phyloP scores from a whole-genome alignment of 2,888 invertebrate species.

The Chorisops tibialis region DNA sequence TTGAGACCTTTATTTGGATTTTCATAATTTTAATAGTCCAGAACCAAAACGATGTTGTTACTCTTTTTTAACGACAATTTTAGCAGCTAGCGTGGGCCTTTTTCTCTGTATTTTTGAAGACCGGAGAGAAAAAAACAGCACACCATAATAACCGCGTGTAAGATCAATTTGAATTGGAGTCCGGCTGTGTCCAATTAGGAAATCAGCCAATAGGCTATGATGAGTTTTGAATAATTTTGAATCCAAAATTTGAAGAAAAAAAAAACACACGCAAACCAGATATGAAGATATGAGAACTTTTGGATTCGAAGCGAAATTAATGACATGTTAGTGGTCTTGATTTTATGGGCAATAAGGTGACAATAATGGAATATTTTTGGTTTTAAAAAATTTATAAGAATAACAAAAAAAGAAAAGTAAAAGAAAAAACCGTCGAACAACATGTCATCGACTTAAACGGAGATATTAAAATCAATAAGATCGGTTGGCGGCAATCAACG shows the following conservation, averaged over 20 bases:
- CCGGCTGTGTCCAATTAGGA: slow-evolving; percentile 4
- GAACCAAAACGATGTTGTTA: slow-evolving; percentile 21
- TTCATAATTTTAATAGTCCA: slow-evolving; percentile 30
- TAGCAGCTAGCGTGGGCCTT: slow-evolving; percentile 6
- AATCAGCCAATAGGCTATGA: background rate
- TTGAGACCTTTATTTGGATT: slow-evolving; percentile 31
- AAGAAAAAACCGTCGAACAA: slow-evolving; percentile 1
- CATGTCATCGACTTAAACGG: slow-evolving; percentile 10
- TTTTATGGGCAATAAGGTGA: slow-evolving; percentile 21
- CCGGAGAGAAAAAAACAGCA: no score
- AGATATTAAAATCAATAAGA: slow-evolving; percentile 22
- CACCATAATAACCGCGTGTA: no score
- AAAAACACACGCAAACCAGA: no score
- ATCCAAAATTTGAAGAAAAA: background rate
- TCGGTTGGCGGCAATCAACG: background rate
- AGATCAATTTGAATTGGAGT: no score
- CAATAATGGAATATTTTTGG: background rate
- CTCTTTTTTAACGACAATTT: slow-evolving; percentile 13
- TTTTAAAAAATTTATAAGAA: background rate
- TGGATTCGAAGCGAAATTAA: background rate
- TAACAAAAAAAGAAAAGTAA: background rate
- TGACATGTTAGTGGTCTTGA: background rate
- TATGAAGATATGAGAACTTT: no score
- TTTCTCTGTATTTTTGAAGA: no score
- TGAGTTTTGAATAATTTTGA: background rate